phyloP scores from a whole-genome alignment of 2,797 vertebrate genomes.

The Erpetoichthys calabaricus region DNA sequence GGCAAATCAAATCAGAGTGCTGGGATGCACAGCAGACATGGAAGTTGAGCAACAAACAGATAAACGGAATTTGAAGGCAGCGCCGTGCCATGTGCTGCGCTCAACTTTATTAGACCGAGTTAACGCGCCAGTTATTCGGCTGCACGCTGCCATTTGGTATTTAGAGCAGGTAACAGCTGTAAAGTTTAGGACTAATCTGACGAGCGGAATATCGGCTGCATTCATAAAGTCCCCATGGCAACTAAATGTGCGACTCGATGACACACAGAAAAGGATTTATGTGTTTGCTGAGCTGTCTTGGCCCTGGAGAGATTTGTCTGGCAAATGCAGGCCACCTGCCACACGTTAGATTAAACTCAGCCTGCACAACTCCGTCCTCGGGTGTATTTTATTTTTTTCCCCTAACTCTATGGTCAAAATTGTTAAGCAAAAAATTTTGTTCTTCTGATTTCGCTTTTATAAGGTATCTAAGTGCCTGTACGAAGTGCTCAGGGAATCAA shows the following conservation, averaged over 20 bases:
- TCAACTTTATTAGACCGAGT: too few relatives aligned
- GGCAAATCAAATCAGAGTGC: too few relatives aligned
- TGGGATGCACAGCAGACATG: too few relatives aligned
- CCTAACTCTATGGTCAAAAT: not conserved
- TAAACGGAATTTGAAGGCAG: too few relatives aligned
- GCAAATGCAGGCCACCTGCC: slow-evolving; percentile 72
- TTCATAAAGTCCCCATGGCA: slow-evolving; percentile 77
- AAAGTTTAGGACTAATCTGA: slow-evolving; percentile 68
- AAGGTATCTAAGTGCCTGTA: too few relatives aligned
- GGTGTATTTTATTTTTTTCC: not conserved
- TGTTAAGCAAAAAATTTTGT: not conserved
- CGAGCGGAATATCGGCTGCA: slow-evolving; percentile 59
- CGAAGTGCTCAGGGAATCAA: too few relatives aligned
- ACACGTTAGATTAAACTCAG: slow-evolving; percentile 69
- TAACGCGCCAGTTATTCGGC: too few relatives aligned
- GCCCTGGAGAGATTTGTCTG: slow-evolving; percentile 72
- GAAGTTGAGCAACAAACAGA: too few relatives aligned
- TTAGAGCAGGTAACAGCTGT: slow-evolving; percentile 52
- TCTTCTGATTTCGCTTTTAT: not conserved
- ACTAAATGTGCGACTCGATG: slow-evolving; percentile 74
- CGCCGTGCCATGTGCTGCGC: too few relatives aligned
- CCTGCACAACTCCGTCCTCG: slow-evolving; percentile 43
- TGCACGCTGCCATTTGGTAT: slow-evolving; percentile 22
- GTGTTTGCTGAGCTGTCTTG: slow-evolving; percentile 74
- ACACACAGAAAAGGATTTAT: slow-evolving; percentile 71